Conservation (phyloP, 2,888 invertebrate genomes). For the Pollenia angustigena region DNA sequence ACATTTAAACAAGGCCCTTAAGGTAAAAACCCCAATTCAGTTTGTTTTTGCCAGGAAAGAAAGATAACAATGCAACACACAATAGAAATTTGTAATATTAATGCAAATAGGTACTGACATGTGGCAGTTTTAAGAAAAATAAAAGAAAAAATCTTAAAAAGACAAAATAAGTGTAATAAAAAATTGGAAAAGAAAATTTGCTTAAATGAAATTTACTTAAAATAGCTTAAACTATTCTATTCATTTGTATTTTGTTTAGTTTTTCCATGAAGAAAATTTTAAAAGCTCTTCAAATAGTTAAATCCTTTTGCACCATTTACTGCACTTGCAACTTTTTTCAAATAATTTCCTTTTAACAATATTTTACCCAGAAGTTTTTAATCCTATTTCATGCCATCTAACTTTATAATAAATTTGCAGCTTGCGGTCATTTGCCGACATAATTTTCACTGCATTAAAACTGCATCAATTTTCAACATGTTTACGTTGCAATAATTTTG, state of each 20-base stretch:
- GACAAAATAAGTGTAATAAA: too few species aligned
- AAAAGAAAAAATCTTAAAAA: not conserved
- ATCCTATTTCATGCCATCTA: not conserved
- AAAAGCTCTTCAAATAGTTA: not conserved
- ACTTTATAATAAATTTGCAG: slow-evolving; percentile 1
- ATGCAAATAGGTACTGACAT: not conserved
- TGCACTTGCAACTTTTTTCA: not conserved
- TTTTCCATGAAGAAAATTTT: too few species aligned
- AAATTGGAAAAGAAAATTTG: too few species aligned
- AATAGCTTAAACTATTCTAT: too few species aligned
- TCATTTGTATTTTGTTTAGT: too few species aligned
- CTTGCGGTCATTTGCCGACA: not conserved
- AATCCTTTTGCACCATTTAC: not conserved
- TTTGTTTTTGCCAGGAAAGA: slow-evolving; percentile 1
- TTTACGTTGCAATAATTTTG: slow-evolving; percentile 25
- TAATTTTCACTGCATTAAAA: slow-evolving; percentile 37
- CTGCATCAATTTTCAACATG: slow-evolving; percentile 18
- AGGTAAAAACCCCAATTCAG: slow-evolving; percentile 2
- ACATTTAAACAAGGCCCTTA: slow-evolving; percentile 8
- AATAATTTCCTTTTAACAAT: not conserved
- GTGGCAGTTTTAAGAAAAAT: not conserved
- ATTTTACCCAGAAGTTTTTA: not conserved
- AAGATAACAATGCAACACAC: not conserved
- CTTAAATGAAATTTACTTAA: too few species aligned
- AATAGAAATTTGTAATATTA: not conserved